A percentile compares a stretch with the other conserved stretches of the same genome.
These are phyloP conservation scores for Himalopsyche phryganea DNA, from an alignment of 1,140 invertebrate species.

Conservation along the genomic window DNA sequence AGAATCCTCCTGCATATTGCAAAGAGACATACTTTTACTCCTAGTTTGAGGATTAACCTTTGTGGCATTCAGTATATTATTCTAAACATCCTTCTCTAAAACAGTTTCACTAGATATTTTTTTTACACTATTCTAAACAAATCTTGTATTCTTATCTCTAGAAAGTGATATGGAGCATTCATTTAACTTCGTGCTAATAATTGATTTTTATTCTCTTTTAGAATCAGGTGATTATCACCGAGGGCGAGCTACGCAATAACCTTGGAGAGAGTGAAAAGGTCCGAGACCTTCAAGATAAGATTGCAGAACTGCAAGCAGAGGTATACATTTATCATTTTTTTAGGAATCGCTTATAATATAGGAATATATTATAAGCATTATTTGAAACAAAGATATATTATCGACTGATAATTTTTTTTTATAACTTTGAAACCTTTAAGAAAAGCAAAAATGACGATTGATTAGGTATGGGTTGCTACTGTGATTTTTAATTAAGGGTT, in stretches of 20 bases:
- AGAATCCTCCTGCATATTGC: too few relatives aligned
- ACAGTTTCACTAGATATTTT: too few relatives aligned
- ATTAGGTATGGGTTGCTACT: neutral
- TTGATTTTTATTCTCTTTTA: conserved; percentile 45
- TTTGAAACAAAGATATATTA: too few relatives aligned
- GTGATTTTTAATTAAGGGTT: neutral
- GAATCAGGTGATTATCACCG: conserved; percentile 84
- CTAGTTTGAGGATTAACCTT: too few relatives aligned
- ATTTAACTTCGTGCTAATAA: too few relatives aligned
- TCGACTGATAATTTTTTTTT: too few relatives aligned
- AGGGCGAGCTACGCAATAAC: conserved; percentile 76
- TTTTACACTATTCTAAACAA: too few relatives aligned
- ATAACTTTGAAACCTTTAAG: neutral
- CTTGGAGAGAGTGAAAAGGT: conserved; percentile 74
- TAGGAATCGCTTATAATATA: neutral
- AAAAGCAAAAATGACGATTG: neutral
- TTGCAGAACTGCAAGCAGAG: conserved; percentile 84
- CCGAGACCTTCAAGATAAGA: conserved; percentile 79
- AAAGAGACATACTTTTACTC: too few relatives aligned
- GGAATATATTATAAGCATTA: neutral
- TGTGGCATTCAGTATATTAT: too few relatives aligned
- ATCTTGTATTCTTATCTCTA: too few relatives aligned
- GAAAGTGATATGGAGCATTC: too few relatives aligned
- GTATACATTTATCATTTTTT: conserved; percentile 46
- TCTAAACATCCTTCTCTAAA: too few relatives aligned